Conservation (phyloP, 1,140 invertebrate species). For the Caenorhabditis brenneri region DNA sequence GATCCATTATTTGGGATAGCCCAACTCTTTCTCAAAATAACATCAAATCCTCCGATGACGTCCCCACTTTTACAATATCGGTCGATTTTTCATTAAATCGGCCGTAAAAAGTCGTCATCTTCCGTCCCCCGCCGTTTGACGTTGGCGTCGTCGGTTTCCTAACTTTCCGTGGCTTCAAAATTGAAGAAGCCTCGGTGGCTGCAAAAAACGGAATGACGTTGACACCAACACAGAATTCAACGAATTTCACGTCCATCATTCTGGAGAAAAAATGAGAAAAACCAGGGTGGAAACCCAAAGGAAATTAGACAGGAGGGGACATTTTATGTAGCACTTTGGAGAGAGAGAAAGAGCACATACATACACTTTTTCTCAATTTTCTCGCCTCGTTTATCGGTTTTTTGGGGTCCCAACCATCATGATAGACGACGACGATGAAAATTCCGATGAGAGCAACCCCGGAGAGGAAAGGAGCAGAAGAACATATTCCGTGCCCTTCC, state of each 20-base stretch:
- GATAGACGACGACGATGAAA: neutral
- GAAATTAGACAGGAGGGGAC: constrained; percentile 8
- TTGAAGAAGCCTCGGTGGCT: neutral
- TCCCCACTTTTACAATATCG: neutral
- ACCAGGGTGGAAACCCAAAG: neutral
- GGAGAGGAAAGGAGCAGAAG: neutral
- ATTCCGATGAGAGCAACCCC: constrained; percentile 7
- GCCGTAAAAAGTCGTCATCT: constrained; percentile 36
- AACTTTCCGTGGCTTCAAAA: neutral
- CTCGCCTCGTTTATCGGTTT: neutral
- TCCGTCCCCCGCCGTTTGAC: neutral
- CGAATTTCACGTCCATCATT: neutral
- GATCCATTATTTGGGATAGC: no score
- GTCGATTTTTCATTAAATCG: constrained; percentile 17
- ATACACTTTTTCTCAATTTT: neutral
- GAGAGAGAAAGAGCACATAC: neutral
- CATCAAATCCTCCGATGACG: neutral
- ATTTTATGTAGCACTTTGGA: constrained; percentile 37
- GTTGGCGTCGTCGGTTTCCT: neutral
- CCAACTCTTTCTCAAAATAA: neutral
- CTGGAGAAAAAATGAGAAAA: neutral
- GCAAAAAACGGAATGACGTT: neutral
- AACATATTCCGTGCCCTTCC: neutral
- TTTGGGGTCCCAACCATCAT: neutral
- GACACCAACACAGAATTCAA: neutral